Percentiles rank a stretch among this genome's conserved stretches.
Evolutionary conservation across 2,888 invertebrate species (phyloP).

Genomic region (Drosophila suboccidentalis): DNA sequence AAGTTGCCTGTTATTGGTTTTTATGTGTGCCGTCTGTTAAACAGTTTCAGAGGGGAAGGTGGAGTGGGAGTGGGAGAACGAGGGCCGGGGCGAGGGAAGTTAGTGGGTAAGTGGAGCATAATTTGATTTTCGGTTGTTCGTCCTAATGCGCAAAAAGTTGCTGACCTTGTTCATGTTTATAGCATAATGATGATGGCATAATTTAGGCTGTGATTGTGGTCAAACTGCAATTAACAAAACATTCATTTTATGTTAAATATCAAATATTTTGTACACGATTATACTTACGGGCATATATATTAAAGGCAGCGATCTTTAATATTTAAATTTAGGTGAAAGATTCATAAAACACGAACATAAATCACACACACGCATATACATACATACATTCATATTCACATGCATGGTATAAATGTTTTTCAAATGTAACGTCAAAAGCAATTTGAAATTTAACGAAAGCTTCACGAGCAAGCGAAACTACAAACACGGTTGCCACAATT

Average conservation of each 20-base stretch:
- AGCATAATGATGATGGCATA: conserved; percentile 69
- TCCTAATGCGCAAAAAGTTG: conserved; percentile 52
- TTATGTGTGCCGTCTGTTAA: conserved; percentile 53
- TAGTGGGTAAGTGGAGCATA: conserved; percentile 40
- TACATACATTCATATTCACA: conserved; percentile 30
- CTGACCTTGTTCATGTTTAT: conserved; percentile 66
- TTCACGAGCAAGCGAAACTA: background rate
- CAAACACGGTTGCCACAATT: no score
- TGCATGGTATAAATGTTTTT: conserved; percentile 21
- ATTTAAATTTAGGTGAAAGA: conserved; percentile 58
- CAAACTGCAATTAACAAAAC: conserved; percentile 32
- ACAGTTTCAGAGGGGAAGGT: conserved; percentile 1
- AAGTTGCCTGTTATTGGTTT: conserved; percentile 78
- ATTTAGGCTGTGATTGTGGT: conserved; percentile 60
- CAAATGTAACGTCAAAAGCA: conserved; percentile 52
- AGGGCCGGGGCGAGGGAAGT: background rate
- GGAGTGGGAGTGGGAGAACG: no score
- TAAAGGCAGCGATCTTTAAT: conserved; percentile 61
- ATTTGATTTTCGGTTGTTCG: conserved; percentile 64
- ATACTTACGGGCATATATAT: conserved; percentile 68
- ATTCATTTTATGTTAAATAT: conserved; percentile 46
- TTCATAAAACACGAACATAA: no score
- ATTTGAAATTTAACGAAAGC: conserved; percentile 41
- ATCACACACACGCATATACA: no score
- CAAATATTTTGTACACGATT: conserved; percentile 62